A percentile compares a stretch with the other conserved stretches of the same genome.
phyloP scores from a whole-genome alignment of 1,140 invertebrate species.

The Caerostris darwini region DNA sequence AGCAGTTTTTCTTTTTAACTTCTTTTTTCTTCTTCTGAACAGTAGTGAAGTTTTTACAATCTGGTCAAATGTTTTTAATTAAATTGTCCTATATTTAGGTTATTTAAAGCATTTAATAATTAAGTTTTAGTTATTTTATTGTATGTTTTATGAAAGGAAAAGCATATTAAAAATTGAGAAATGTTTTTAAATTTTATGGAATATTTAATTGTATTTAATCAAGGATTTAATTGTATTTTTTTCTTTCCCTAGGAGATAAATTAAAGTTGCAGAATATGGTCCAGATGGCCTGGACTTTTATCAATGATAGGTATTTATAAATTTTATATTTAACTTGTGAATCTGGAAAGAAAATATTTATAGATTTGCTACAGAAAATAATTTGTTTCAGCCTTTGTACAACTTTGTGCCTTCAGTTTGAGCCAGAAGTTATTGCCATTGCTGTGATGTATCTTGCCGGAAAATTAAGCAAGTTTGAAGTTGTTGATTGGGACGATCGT shows the following conservation, averaged over 20 bases:
- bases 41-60: no score
- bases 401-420: conserved; percentile 98
- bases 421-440: conserved; percentile 99
- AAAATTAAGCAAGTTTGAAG: conserved; percentile 97
- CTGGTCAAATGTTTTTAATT: no score
- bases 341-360: background rate
- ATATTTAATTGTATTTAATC: no score
- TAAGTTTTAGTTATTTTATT: no score
- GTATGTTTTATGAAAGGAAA: no score
- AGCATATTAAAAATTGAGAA: no score
- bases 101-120: no score
- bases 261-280: conserved; percentile 97
- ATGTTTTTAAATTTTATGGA: no score
- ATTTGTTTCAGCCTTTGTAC: conserved; percentile 91
- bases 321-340: background rate
- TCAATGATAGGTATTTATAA: conserved; percentile 93
- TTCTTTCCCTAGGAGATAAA: conserved; percentile 87
- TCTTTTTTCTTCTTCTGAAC: no score
- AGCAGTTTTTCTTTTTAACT: no score
- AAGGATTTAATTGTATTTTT: background rate
- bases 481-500: conserved; percentile 94
- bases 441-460: conserved; percentile 97
- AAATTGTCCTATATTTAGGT: no score
- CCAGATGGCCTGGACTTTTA: conserved; percentile 99
- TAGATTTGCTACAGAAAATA: background rate